A percentile compares a stretch with the other conserved stretches of the same genome.
phyloP scores from a whole-genome alignment of 2,797 vertebrate species.

The Spinibarbus caldwelli region DNA sequence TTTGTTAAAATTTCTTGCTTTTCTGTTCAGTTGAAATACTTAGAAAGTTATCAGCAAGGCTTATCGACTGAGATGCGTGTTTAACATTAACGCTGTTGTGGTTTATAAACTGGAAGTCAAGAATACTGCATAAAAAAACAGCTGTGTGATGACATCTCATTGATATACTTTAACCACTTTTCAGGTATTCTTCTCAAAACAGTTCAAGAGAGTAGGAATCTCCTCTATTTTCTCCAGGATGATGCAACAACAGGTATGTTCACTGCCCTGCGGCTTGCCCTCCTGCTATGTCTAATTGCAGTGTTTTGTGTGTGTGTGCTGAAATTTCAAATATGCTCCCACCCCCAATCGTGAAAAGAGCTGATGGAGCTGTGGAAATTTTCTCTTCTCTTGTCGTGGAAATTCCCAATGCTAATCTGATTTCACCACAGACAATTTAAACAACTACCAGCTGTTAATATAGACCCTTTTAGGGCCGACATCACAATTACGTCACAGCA shows the following conservation, averaged over 20 bases:
- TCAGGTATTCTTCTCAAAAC: background rate
- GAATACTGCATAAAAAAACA: background rate
- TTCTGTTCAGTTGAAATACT: background rate
- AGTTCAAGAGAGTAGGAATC: background rate
- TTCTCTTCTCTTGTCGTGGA: background rate
- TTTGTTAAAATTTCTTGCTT: background rate
- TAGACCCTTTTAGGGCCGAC: too few relatives aligned
- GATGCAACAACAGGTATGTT: background rate
- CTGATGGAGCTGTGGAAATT: background rate
- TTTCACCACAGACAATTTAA: too few relatives aligned
- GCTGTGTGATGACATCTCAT: background rate
- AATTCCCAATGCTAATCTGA: too few relatives aligned
- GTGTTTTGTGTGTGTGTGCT: background rate
- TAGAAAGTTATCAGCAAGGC: background rate
- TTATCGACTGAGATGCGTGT: background rate
- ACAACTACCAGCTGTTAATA: too few relatives aligned
- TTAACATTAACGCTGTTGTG: background rate
- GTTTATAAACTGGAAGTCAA: background rate
- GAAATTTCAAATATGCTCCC: background rate
- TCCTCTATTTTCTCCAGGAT: background rate
- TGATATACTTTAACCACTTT: background rate
- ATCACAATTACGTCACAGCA: too few relatives aligned
- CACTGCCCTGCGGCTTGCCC: background rate
- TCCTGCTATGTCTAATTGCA: background rate
- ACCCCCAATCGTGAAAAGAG: background rate